Base-by-base conservation (phyloP, 2,113 vertebrate genomes). In the Myodes glareolus region DNA sequence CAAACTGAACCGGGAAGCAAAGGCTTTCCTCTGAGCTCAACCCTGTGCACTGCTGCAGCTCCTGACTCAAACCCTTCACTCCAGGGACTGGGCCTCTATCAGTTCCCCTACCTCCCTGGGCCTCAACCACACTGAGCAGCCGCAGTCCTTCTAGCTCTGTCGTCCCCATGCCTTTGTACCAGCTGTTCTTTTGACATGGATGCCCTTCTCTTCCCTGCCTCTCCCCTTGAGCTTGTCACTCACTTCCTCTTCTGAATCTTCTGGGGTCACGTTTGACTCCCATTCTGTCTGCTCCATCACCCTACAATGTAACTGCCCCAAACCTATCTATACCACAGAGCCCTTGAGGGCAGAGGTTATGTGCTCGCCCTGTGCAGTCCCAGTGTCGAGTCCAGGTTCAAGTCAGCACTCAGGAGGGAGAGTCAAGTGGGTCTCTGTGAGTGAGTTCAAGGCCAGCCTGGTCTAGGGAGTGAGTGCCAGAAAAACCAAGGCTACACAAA, bases 1-100 rank as follows among this genome's bases (percentile, higher is more conserved):
- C 86, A 89, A 72, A n/a, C 89, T 78, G 76, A 91, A 70, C 52
- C 77, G 91, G 61, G 63, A 96, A 90, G 76, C 25, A 65, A 91
- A 77, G 89, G 73, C 65, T 97, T 5, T 1, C 75, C 72, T 86
- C 76, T 68, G 89, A 95, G 50, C 29, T 58, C 33, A 85, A 90
- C 55, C 80, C 65, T 23, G 8, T 45, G 27, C 36, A 75, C 27
- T 86, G 39, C 73, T 55, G 73, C 82, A 33, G 7, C 61, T 75
- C 31, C 10, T 31, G 42, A 39, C 31, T 88, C 47, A 86, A 67
- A 65, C 6, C 42, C 52, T 50, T 86, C 5, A 10, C 45, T 58
- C 19, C 0, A 27, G 3, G 4, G 55, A 72, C 68, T 39, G n/a
- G n/a, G 81, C 39, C 50, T 19, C 91, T 39, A 13, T 58, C 36